Base-by-base conservation (phyloP, 1,140 invertebrate genomes). In the Wiebesia pumilae region DNA sequence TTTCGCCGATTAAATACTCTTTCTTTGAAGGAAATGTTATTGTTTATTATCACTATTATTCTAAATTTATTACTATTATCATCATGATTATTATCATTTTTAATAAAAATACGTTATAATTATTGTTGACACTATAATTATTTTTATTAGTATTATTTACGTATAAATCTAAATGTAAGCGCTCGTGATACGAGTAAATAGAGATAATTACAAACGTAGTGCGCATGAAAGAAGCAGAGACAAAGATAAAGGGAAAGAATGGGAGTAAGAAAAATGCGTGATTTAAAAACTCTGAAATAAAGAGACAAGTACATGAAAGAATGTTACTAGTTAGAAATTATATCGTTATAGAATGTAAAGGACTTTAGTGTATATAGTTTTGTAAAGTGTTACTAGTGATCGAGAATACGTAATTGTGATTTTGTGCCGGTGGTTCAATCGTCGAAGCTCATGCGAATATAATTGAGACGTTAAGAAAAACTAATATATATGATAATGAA, bases 321-420 rank as follows among this genome's bases (percentile, higher is more conserved):
- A 90, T 91, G 91, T 91, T 91, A 90, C 88, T 91, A 91, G 89
- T 88, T 92, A 90, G 88, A 88, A 84, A 90, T 82, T 88, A 90
- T 89, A 90, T 77, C 85, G 90, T 92, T 91, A 90, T 91, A 93
- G 90, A 91, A 40, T 88, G 88, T 90, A 91, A 93, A 91, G 90
- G 88, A 91, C 91, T 93, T 93, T 92, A 93, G 92, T 93, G 93
- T 93, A 93, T 91, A 93, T 93, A 93, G 92, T 93, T 93, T 93
- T 93, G 90, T 93, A 93, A 93, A 93, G 91, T 93, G 91, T 93
- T 92, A 92, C 89, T 93, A 93, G 90, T 83, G 85, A 91, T 88
- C 87, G 87, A 90, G 38, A 69, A 90, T 89, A 88, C 14, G 43
- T 89, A 90, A 88, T 89, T 89, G n/a, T 81, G 87, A 90, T 89